phyloP scores from a whole-genome alignment of 2,888 invertebrate genomes.

The Morpho achilles region DNA sequence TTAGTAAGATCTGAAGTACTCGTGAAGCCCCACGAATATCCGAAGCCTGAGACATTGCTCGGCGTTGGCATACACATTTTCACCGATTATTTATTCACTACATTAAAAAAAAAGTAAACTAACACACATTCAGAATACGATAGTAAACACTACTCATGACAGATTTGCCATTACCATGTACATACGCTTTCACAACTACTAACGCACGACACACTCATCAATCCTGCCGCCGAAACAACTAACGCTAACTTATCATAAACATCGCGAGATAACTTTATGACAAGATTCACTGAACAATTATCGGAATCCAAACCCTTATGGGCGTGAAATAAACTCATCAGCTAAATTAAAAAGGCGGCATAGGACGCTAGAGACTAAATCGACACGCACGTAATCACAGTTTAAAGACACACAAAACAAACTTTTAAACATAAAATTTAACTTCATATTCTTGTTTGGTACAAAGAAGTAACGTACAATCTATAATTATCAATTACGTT shows the following conservation, averaged over 20 bases:
- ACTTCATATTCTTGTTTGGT: constrained; percentile 35
- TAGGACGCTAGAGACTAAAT: constrained; percentile 64
- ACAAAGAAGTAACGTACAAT: constrained; percentile 31
- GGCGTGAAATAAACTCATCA: constrained; percentile 49
- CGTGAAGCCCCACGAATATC: constrained; percentile 75
- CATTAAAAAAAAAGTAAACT: constrained; percentile 52
- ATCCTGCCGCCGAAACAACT: constrained; percentile 54
- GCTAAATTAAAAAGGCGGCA: constrained; percentile 66
- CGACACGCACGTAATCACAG: constrained; percentile 60
- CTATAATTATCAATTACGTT: constrained; percentile 38
- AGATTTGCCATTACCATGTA: constrained; percentile 73
- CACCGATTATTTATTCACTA: constrained; percentile 43
- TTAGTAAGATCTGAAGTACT: constrained; percentile 70
- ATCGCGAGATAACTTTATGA: constrained; percentile 12
- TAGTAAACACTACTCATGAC: constrained; percentile 77
- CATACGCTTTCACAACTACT: constrained; percentile 75
- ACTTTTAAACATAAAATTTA: constrained; percentile 33
- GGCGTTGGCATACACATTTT: constrained; percentile 79
- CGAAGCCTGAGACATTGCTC: constrained; percentile 75
- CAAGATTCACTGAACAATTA: constrained; percentile 37
- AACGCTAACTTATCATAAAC: constrained; percentile 25
- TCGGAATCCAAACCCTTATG: constrained; percentile 18
- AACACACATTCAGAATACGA: constrained; percentile 66
- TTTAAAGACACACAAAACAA: constrained; percentile 32
- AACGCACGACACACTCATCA: constrained; percentile 67